Evolutionary conservation across 2,113 vertebrate species (phyloP).

Genomic region (Pedionomus torquatus): DNA sequence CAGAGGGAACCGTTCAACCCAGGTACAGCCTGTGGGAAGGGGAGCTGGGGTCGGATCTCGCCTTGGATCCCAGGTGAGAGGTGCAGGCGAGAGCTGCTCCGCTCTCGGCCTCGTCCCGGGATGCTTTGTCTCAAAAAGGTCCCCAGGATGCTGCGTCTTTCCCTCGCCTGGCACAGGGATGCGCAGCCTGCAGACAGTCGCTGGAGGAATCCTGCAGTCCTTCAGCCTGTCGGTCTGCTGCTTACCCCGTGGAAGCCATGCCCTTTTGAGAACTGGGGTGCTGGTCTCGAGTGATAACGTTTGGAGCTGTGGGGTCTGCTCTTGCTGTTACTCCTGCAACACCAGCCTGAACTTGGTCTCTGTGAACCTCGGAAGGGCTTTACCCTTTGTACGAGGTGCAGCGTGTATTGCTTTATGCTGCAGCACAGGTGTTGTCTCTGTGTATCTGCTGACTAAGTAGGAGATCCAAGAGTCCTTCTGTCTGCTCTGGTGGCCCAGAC

Average conservation of each 20-base stretch:
- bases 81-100: neutral
- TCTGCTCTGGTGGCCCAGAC: neutral
- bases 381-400: neutral
- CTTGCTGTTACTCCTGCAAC: neutral
- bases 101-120: neutral
- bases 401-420: neutral
- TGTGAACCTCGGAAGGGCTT: neutral
- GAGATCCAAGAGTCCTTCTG: neutral
- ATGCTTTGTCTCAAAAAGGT: rapidly evolving
- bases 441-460: neutral
- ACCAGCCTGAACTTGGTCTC: neutral
- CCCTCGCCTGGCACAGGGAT: neutral
- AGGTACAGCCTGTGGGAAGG: no score
- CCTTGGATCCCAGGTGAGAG: no score
- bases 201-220: neutral
- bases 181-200: rapidly evolving
- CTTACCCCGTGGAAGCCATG: neutral
- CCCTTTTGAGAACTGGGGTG: neutral
- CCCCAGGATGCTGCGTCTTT: neutral
- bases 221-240: neutral
- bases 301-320: neutral
- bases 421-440: neutral
- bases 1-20: neutral
- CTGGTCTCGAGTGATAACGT: neutral
- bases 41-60: neutral